Base-by-base conservation (phyloP, 2,888 invertebrate species). In the Stegana nigrithorax region DNA sequence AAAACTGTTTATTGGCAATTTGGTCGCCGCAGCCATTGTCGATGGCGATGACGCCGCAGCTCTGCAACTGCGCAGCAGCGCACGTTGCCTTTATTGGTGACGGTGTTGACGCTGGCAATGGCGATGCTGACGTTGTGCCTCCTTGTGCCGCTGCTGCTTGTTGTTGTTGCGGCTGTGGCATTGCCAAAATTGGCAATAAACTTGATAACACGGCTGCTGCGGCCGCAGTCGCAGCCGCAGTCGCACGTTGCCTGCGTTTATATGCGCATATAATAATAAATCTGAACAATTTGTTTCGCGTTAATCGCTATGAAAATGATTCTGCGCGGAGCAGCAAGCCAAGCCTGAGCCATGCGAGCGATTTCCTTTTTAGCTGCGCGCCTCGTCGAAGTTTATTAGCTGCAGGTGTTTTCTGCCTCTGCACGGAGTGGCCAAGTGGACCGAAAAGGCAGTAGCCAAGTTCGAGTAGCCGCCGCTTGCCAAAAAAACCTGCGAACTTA, bases 261-360 rank as follows among this genome's bases (percentile, higher is more conserved):
- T n/a, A 50, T 32, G 21, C n/a, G n/a, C 17, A 21, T 36, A 55
- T 21, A 55, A 36, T 78, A 78, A 77, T 76, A 78, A 76, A 76
- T 76, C 79, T 78, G 73, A 64, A 73, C 79, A 76, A 76, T 76
- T 76, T 76, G 77, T 76, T 76, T 79, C 73, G 66, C 75, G 67
- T 77, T 76, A 75, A 75, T 75, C 75, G 77, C 70, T 32, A 14
- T 8, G 53, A 53, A 53, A 53, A 53, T 53, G 29, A 53, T 53
- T 32, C 19, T 53, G 21, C 29, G 21, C 10, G 26, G 61, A 61
- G n/a, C n/a, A n/a, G n/a, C n/a, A n/a, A n/a, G n/a, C n/a, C n/a
- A n/a, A n/a, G n/a, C n/a, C n/a, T n/a, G n/a, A 64, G 70, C 72
- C 69, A 53, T 63, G 60, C 59, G 59, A 67, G 67, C 73, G n/a